Percentiles rank a stretch among this genome's conserved stretches.
Evolutionary conservation across 2,113 vertebrate species (phyloP).

Genomic region (Marmota monax): DNA sequence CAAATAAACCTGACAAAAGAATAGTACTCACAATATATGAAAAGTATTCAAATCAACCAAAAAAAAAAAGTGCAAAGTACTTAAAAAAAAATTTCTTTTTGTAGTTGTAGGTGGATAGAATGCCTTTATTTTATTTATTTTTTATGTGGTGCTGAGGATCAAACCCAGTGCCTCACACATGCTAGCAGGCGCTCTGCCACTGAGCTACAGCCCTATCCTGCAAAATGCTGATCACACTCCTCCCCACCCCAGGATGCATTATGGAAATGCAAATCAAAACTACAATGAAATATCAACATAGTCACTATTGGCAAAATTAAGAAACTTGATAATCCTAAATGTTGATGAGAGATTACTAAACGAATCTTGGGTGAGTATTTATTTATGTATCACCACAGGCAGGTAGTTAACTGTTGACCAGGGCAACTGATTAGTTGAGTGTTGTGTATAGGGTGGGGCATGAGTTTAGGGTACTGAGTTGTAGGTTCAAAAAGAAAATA

Average conservation of each 20-base stretch:
- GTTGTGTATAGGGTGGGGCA: neutral
- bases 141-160: no score
- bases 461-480: neutral
- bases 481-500: neutral
- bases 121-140: no score
- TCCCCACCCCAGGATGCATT: neutral
- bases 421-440: neutral
- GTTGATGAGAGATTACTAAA: neutral
- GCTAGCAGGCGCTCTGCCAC: no score
- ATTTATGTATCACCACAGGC: neutral
- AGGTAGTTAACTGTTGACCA: neutral
- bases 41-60: neutral
- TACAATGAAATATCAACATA: neutral
- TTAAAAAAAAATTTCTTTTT: no score
- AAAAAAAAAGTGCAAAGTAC: neutral
- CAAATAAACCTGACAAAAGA: neutral
- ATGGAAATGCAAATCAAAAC: conserved; percentile 18
- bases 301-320: neutral
- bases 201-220: no score
- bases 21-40: neutral
- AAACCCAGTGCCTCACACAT: no score
- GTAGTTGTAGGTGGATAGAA: no score
- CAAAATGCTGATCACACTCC: no score
- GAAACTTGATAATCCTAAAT: neutral
- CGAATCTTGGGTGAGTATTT: neutral